Percentiles rank a stretch among this genome's conserved stretches.
phyloP scores from a whole-genome alignment of 2,888 invertebrate species.

The Lithophane semibrunnea region DNA sequence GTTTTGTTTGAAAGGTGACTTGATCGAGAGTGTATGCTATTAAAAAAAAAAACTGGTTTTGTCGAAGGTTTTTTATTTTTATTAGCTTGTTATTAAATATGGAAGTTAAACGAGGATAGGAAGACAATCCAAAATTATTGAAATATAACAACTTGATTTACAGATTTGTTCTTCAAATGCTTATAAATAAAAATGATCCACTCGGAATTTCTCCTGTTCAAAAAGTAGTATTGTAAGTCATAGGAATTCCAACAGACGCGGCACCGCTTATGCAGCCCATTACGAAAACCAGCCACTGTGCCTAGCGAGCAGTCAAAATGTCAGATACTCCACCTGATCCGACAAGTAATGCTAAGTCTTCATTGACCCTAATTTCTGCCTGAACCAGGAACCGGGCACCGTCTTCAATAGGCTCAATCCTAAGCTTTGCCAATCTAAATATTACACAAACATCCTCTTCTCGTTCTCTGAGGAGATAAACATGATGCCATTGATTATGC shows the following conservation, averaged over 20 bases:
- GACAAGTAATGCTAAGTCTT: not conserved
- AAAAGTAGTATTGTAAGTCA: not conserved
- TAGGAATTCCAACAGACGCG: not conserved
- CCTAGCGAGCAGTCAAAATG: not conserved
- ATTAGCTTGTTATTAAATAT: too few species aligned
- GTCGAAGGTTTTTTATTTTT: too few species aligned
- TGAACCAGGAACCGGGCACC: constrained; percentile 26
- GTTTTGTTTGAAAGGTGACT: too few species aligned
- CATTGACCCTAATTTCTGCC: constrained; percentile 12
- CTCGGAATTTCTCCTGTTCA: not conserved
- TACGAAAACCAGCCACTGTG: not conserved
- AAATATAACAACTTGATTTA: not conserved
- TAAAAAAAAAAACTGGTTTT: too few species aligned
- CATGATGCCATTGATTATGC: constrained; percentile 51
- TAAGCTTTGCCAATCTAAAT: constrained; percentile 51
- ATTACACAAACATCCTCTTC: constrained; percentile 46
- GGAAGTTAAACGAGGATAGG: not conserved
- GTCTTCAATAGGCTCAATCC: constrained; percentile 9
- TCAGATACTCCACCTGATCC: not conserved
- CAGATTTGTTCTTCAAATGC: not conserved
- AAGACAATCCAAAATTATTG: not conserved
- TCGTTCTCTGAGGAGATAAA: constrained; percentile 47
- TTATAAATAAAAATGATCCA: not conserved
- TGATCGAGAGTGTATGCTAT: too few species aligned
- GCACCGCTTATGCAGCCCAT: not conserved